Conservation (phyloP, 2,888 invertebrate genomes). For the Elgonia sp. region DNA sequence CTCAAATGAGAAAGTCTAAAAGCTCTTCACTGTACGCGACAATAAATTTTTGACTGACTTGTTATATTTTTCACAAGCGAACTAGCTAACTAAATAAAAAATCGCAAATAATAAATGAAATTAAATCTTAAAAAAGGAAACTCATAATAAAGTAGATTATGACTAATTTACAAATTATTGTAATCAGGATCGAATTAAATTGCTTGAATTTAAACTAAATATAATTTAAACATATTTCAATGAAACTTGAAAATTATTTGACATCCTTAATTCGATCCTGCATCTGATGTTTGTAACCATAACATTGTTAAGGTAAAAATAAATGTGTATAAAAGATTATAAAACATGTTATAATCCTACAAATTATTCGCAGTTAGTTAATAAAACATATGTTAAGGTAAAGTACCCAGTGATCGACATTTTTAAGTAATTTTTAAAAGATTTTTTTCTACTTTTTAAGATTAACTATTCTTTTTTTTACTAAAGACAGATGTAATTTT, state of each 20-base stretch:
- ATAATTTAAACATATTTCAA: slow-evolving; percentile 4
- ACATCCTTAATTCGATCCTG: slow-evolving; percentile 51
- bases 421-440: no score
- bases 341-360: slow-evolving; percentile 46
- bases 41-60: slow-evolving; percentile 70
- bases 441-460: no score
- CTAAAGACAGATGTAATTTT: no score
- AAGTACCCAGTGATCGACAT: no score
- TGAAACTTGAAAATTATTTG: neutral
- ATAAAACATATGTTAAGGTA: slow-evolving; percentile 4
- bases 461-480: no score
- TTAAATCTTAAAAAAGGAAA: neutral
- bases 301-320: slow-evolving; percentile 47
- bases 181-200: slow-evolving; percentile 61
- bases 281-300: slow-evolving; percentile 36
- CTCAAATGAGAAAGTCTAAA: slow-evolving; percentile 5
- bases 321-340: slow-evolving; percentile 62
- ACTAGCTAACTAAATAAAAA: slow-evolving; percentile 23
- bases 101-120: slow-evolving; percentile 10
- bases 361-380: slow-evolving; percentile 46
- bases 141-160: neutral
- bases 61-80: slow-evolving; percentile 61
- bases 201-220: neutral
- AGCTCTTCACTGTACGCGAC: slow-evolving; percentile 54
- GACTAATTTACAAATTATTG: slow-evolving; percentile 10